Base-by-base conservation (phyloP, 2,797 vertebrate species). In the Scolopax bukidnonensis region DNA sequence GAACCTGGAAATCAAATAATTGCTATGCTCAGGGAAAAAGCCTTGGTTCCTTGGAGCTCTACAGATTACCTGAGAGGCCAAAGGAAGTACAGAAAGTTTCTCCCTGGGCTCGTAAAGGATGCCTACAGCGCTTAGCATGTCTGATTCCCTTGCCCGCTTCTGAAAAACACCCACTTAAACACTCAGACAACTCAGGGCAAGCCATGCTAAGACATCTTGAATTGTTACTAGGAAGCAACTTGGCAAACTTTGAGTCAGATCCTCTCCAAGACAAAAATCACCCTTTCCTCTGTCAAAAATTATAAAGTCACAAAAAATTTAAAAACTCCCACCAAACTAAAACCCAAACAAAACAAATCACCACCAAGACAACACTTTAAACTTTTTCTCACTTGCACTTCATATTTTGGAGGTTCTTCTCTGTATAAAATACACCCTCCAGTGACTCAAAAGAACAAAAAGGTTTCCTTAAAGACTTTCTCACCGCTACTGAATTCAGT, bases 1-100 rank as follows among this genome's bases (percentile, higher is more conserved):
- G n/a, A 25, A 12, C 1, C 1, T 8, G 12, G 2, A 19, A 8
- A 32, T 45, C 1, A 9, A 12, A 16, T 5, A 40, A 19, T 8
- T 6, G 2, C 2, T 9, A 8, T 15, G 30, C 32, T 50, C 54
- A n/a, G 40, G 17, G 4, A 12, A 59, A 67, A 17, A 13, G 14
- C 54, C 17, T 47, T 40, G 6, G n/a, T 47, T 61, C 45, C 19
- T 8, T 16, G 14, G 17, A 69, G 45, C 12, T 43, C 32, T 32
- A 15, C 24, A 27, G 14, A 18, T 25, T 1, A 56, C 6, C 43
- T 6, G 24, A 63, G 28, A 53, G 32, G 12, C 36, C 25, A 33
- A 16, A 36, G 1, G 0, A 60, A n/a, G 25, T 4, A 30, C 8
- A 38, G 6, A 4, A n/a, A 47, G 33, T 8, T 60, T 23, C 47